These are phyloP conservation scores for Pterophyllum scalare DNA, from an alignment of 2,113 vertebrate genomes.

Conservation along the genomic window DNA sequence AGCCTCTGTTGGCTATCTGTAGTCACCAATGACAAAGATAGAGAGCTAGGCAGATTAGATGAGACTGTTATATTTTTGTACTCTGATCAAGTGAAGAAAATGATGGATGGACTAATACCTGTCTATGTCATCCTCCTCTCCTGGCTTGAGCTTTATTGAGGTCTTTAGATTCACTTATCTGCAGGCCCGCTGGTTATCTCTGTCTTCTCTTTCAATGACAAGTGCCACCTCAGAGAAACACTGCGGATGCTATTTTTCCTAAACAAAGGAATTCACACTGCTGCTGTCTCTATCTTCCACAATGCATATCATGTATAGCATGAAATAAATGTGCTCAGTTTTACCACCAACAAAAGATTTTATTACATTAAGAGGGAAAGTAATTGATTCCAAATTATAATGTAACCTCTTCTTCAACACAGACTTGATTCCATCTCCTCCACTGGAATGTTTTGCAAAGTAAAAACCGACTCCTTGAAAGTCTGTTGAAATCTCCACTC, in stretches of 20 bases:
- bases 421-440: neutral
- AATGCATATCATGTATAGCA: constrained; percentile 7
- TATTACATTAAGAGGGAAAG: neutral
- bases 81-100: constrained; percentile 69
- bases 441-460: neutral
- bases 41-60: constrained; percentile 66
- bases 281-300: neutral
- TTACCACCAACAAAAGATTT: neutral
- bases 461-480: neutral
- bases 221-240: constrained; percentile 61
- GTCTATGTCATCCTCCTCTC: constrained; percentile 58
- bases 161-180: constrained; percentile 80
- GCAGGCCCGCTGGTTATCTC: constrained; percentile 58
- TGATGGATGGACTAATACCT: constrained; percentile 77
- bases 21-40: constrained; percentile 68
- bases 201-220: constrained; percentile 62
- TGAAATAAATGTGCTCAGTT: neutral
- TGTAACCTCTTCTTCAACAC: neutral
- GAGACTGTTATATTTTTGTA: constrained; percentile 78
- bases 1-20: constrained; percentile 60
- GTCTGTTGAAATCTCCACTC: neutral
- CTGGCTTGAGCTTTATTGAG: constrained; percentile 64
- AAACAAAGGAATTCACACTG: constrained; percentile 45
- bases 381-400: constrained; percentile 17
- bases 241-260: constrained; percentile 37